Evolutionary conservation across 2,797 vertebrate genomes (phyloP).

Genomic region (Hydrophis major): DNA sequence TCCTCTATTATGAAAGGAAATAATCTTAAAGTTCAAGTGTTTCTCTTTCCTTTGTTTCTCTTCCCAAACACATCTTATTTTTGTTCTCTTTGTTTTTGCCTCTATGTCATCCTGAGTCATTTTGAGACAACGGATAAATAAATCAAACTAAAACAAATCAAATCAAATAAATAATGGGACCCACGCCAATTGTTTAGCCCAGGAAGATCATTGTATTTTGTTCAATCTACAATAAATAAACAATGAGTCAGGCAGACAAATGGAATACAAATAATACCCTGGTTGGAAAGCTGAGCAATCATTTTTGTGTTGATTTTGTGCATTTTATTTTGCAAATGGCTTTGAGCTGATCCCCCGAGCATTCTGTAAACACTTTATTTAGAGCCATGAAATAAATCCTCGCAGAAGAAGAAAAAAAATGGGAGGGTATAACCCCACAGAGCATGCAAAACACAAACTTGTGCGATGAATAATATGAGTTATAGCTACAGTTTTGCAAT

Average conservation of each 20-base stretch:
- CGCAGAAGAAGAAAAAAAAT: conserved; percentile 13
- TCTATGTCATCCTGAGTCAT: not conserved
- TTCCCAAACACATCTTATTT: not conserved
- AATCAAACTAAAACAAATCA: not conserved
- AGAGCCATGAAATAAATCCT: conserved; percentile 54
- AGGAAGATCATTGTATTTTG: not conserved
- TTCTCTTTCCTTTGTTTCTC: not conserved
- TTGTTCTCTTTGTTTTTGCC: not conserved
- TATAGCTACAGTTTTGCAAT: conserved; percentile 32
- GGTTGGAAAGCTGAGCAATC: conserved; percentile 25
- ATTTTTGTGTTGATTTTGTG: conserved; percentile 44
- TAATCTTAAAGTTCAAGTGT: not conserved
- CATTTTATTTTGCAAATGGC: conserved; percentile 37
- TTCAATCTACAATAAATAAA: conserved; percentile 10
- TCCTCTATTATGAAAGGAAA: not conserved
- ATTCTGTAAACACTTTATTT: conserved; percentile 49
- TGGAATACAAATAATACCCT: conserved; percentile 18
- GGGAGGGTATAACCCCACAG: conserved; percentile 15
- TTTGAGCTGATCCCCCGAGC: conserved; percentile 32
- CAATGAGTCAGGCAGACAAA: conserved; percentile 30
- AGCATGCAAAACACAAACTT: not conserved
- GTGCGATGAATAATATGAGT: conserved; percentile 29
- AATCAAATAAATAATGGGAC: not conserved
- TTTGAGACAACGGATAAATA: not conserved
- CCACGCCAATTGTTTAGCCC: not conserved